Conservation (phyloP, 2,113 vertebrate species). For the Cephalopterus ornatus region DNA sequence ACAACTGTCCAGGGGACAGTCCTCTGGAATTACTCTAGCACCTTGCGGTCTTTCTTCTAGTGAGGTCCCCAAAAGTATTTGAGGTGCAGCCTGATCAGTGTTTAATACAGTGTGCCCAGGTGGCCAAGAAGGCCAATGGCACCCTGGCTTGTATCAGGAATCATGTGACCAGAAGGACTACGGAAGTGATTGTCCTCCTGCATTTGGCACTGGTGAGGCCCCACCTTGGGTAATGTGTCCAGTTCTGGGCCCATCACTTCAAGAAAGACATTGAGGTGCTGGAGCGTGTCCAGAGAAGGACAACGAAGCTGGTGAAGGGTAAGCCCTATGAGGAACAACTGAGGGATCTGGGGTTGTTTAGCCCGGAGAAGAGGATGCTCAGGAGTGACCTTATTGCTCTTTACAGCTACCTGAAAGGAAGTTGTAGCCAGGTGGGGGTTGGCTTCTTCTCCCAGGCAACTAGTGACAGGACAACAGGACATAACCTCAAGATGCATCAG, state of each 20-base stretch:
- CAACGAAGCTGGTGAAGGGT: background rate
- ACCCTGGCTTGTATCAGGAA: background rate
- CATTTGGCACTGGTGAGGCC: background rate
- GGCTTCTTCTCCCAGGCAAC: rapidly evolving
- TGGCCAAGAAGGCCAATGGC: background rate
- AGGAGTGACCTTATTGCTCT: background rate
- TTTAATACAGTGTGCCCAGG: background rate
- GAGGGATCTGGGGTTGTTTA: background rate
- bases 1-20: background rate
- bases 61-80: background rate
- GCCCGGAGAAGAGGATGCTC: background rate
- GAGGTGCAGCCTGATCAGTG: background rate
- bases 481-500: background rate
- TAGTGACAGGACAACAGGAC: background rate
- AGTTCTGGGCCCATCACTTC: background rate
- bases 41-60: background rate
- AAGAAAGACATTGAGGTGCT: background rate
- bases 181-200: background rate
- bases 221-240: background rate
- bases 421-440: rapidly evolving
- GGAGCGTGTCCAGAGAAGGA: background rate
- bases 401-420: background rate
- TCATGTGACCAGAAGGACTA: background rate
- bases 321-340: background rate
- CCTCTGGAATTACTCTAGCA: background rate